Evolutionary conservation across 2,888 invertebrate genomes (phyloP), one percentile per base, ranked within the genome.

Genomic region (Anodontia alba): DNA sequence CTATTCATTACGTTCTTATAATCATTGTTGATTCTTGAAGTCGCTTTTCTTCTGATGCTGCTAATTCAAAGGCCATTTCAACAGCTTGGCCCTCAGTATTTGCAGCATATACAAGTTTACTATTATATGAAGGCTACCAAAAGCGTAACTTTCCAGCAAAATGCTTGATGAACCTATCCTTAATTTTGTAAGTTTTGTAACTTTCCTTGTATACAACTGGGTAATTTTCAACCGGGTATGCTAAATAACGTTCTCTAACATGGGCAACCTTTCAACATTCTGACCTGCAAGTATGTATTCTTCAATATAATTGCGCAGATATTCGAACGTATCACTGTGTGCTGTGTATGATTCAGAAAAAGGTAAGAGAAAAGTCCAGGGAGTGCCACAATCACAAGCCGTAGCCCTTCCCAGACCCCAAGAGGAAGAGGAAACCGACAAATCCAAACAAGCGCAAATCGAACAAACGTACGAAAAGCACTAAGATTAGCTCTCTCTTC

Each of bases 211-310:
- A 49, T 49, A n/a, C 20, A 49, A 17, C 49, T 49, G 49, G 49
- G 17, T 49, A 49, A n/a, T 49, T 38, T 38, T 67, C 33, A n/a
- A 70, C 7, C 33, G 78, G 17, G 29, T 49, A 76, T 12, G 0
- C 7, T 7, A 78, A 20, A 46, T 78, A 78, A n/a, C 49, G n/a
- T 20, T 82, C 78, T 7, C 38, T 17, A 79, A 57, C 80, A 83
- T 81, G 17, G 78, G 76, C 31, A 84, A 1, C 57, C 81, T 51
- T 71, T 78, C 81, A 31, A 79, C 75, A 31, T 75, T 77, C n/a
- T 74, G 66, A 33, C 75, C 78, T 42, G 20, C n/a, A 1, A 81
- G 7, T 31, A 81, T 78, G 10, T 67, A 17, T 29, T 71, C 33
- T 31, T 81, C 71, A 57, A 81, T 38, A 74, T 81, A 78, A 23